Percentiles rank a stretch among this genome's conserved stretches.
Evolutionary conservation across 1,140 invertebrate species (phyloP).

Genomic region (Helicoverpa zea): DNA sequence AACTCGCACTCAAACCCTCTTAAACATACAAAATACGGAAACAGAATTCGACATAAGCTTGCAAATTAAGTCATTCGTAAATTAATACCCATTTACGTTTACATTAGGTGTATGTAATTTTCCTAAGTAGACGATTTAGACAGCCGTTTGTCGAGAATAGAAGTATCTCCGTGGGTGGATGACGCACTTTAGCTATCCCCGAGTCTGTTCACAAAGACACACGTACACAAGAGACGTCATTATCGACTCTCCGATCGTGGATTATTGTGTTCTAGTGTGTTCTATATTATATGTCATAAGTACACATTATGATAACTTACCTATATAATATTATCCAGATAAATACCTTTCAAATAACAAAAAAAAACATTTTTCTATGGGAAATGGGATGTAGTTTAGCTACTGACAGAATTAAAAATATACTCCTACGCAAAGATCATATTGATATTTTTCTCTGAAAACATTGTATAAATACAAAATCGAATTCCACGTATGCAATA

Average conservation of each 20-base stretch:
- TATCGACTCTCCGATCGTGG: constrained; percentile 58
- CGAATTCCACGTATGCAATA: neutral
- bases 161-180: constrained; percentile 34
- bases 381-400: no score
- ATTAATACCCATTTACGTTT: neutral
- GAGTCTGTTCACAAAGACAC: constrained; percentile 54
- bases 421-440: no score
- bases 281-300: constrained; percentile 23
- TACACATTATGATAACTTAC: neutral
- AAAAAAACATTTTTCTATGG: no score
- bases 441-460: no score
- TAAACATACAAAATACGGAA: constrained; percentile 3
- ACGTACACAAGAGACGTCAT: constrained; percentile 60
- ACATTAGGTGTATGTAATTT: neutral
- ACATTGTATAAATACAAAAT: no score
- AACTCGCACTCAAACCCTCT: neutral
- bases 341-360: no score
- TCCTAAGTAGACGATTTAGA: neutral
- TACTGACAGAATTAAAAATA: no score
- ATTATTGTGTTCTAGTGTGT: constrained; percentile 60
- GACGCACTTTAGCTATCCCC: constrained; percentile 39
- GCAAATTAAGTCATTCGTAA: constrained; percentile 16
- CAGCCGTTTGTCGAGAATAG: neutral
- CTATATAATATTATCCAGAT: neutral
- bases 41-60: constrained; percentile 21